Conservation (phyloP, 2,797 vertebrate species). For the Phyllotis vaccarum region DNA sequence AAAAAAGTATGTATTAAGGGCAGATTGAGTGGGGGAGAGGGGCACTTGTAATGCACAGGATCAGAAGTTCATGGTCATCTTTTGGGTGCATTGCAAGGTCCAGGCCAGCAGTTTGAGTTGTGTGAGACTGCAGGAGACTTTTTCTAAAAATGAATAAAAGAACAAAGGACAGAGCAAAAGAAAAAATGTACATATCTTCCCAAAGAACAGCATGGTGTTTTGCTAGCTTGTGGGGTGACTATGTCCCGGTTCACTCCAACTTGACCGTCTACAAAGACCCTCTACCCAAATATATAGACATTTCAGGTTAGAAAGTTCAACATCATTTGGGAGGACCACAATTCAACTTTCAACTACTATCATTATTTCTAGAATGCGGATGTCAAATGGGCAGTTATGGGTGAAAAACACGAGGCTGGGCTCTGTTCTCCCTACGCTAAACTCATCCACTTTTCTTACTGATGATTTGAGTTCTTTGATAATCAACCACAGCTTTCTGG, state of each 20-base stretch:
- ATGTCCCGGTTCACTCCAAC: not conserved
- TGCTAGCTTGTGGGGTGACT: not conserved
- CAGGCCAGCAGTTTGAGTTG: not conserved
- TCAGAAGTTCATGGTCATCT: not conserved
- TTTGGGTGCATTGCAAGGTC: not conserved
- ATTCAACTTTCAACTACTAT: not conserved
- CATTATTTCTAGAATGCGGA: not conserved
- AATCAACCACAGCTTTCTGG: not conserved
- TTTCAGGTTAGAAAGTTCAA: not conserved
- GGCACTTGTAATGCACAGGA: not conserved
- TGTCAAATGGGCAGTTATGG: not conserved
- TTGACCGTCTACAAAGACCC: not conserved
- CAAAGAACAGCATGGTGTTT: not conserved
- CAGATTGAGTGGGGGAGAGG: not conserved
- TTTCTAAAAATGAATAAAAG: not conserved
- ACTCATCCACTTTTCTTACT: not conserved
- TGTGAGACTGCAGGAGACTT: not conserved
- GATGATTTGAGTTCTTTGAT: not conserved
- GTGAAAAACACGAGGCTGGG: not conserved
- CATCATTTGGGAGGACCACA: not conserved
- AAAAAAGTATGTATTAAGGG: not conserved
- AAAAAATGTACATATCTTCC: not conserved
- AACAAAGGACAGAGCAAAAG: not conserved
- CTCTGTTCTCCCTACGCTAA: not conserved
- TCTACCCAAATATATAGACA: conserved; percentile 4